Percentiles rank a stretch among this genome's conserved stretches.
phyloP scores from a whole-genome alignment of 2,113 vertebrate genomes.

The Solea solea region DNA sequence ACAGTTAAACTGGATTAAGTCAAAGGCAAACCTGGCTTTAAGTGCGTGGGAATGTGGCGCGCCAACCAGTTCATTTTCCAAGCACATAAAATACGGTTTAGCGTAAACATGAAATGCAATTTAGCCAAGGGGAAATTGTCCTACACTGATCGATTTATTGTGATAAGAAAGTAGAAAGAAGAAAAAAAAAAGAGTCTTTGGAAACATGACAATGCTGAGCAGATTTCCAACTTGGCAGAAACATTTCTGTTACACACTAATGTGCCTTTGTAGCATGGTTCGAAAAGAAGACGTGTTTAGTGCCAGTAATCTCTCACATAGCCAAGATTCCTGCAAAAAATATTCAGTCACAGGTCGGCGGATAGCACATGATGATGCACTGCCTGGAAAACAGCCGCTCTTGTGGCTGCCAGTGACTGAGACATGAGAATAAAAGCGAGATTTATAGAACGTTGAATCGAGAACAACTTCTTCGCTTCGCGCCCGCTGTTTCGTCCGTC shows the following conservation, averaged over 20 bases:
- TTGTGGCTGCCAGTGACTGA: conserved; percentile 21
- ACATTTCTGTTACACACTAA: background rate
- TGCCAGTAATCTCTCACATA: conserved; percentile 22
- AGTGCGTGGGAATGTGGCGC: too few species aligned
- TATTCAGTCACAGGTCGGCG: conserved; percentile 10
- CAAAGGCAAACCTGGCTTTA: too few species aligned
- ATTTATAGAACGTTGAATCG: background rate
- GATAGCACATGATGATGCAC: conserved; percentile 2
- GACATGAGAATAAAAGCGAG: conserved; percentile 19
- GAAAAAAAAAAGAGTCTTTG: background rate
- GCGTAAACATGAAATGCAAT: background rate
- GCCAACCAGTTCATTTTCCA: background rate
- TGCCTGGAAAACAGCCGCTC: conserved; percentile 35
- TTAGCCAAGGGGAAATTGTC: background rate
- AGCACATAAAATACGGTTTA: background rate
- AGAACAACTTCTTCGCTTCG: too few species aligned
- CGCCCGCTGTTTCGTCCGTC: background rate
- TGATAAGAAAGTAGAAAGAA: background rate
- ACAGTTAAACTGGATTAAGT: too few species aligned
- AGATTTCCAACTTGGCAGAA: conserved; percentile 11
- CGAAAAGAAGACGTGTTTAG: conserved; percentile 6
- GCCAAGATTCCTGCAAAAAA: conserved; percentile 7
- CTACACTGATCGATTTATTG: background rate
- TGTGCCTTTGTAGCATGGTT: background rate
- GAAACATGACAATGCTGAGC: background rate